A percentile compares a stretch with the other conserved stretches of the same genome.
Evolutionary conservation across 2,888 invertebrate genomes (phyloP).

Genomic region (Scaeva pyrastri): DNA sequence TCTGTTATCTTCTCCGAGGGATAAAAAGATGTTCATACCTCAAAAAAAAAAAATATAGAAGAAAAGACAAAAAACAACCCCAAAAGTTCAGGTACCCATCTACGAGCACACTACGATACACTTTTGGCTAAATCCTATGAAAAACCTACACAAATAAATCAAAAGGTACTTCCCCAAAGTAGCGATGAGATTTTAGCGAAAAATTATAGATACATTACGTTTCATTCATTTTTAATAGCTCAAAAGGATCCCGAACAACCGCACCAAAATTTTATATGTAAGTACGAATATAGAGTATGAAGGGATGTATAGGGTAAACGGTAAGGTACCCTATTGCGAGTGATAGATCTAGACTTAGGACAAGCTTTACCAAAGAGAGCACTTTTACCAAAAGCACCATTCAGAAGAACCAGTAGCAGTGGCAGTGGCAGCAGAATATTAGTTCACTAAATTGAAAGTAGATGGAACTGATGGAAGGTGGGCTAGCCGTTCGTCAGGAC

Average conservation of each 20-base stretch:
- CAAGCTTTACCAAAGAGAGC: neutral
- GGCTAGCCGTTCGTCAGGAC: too few species aligned
- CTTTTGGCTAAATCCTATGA: conserved; percentile 44
- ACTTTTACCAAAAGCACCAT: neutral
- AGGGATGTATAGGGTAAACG: too few species aligned
- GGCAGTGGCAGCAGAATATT: neutral
- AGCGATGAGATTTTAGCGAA: conserved; percentile 69
- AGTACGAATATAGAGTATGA: too few species aligned
- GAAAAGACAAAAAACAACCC: conserved; percentile 1
- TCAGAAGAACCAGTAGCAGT: neutral
- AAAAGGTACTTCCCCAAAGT: conserved; percentile 47
- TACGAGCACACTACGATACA: too few species aligned
- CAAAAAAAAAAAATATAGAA: conserved; percentile 3
- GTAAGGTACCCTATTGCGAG: neutral
- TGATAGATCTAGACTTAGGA: neutral
- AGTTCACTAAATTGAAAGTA: conserved; percentile 40
- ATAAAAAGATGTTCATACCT: conserved; percentile 25
- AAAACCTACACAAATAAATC: conserved; percentile 38
- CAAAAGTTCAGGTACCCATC: conserved; percentile 41
- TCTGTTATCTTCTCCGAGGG: conserved; percentile 51
- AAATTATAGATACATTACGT: conserved; percentile 75
- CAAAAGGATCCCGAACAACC: conserved; percentile 41
- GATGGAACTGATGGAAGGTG: conserved; percentile 7
- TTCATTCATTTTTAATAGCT: conserved; percentile 73
- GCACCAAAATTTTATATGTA: neutral